Percentiles rank a stretch among this genome's conserved stretches.
phyloP scores from a whole-genome alignment of 1,140 invertebrate genomes.

The Neodiprion virginianus region DNA sequence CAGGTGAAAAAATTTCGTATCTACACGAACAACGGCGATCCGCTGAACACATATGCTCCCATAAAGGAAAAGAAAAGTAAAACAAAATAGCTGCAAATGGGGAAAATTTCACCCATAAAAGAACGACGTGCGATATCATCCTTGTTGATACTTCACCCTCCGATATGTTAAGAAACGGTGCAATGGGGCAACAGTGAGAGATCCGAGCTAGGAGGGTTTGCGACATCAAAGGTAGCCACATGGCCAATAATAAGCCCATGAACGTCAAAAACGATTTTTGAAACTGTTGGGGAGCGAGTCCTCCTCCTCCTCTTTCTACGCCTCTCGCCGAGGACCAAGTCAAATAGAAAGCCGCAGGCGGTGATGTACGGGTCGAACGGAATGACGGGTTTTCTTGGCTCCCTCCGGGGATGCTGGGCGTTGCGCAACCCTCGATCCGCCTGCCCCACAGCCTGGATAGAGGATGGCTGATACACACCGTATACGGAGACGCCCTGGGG shows the following conservation, averaged over 20 bases:
- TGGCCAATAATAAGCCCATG: slow-evolving; percentile 26
- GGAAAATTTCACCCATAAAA: too few species aligned
- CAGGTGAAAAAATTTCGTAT: too few species aligned
- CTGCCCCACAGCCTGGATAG: neutral
- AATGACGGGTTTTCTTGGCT: neutral
- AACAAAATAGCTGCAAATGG: too few species aligned
- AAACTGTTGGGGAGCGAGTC: slow-evolving; percentile 13
- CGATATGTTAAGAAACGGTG: neutral
- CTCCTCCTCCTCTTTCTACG: neutral
- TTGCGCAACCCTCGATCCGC: neutral
- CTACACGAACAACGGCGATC: too few species aligned
- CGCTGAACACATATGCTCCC: too few species aligned
- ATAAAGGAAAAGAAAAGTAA: too few species aligned
- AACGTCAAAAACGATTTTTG: slow-evolving; percentile 40
- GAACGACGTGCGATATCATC: neutral
- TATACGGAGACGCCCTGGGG: slow-evolving; percentile 12
- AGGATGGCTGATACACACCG: neutral
- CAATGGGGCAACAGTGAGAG: neutral
- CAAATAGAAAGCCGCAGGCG: slow-evolving; percentile 42
- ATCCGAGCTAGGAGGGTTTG: neutral
- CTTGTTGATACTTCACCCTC: neutral
- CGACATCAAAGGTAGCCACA: neutral
- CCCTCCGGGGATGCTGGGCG: neutral
- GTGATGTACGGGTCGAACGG: slow-evolving; percentile 35
- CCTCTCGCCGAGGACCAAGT: slow-evolving; percentile 32